Percentiles rank a stretch among this genome's conserved stretches.
Conservation (phyloP, 2,113 vertebrate genomes). For the Willisornis vidua region DNA sequence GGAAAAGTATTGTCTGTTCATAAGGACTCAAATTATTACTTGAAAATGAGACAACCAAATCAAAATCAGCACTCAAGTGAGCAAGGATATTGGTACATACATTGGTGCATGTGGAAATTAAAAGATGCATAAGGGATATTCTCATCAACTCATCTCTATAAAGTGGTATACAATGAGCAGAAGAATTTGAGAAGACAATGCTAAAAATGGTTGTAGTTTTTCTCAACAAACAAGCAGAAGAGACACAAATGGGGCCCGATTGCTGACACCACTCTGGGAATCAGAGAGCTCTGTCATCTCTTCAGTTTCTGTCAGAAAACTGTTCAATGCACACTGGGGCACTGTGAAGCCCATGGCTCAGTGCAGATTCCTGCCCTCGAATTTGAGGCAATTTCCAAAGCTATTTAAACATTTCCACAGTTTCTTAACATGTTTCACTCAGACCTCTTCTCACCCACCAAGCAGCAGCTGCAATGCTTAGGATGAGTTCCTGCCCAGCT, state of each 20-base stretch:
- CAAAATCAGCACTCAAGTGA: not conserved
- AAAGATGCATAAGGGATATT: not conserved
- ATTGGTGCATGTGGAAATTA: not conserved
- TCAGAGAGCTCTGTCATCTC: not conserved
- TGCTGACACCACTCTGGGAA: not conserved
- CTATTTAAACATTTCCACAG: not conserved
- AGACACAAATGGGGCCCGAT: not conserved
- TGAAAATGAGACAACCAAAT: conserved; percentile 7
- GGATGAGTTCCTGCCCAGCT: not conserved
- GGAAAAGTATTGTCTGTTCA: not conserved
- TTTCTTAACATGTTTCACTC: not conserved
- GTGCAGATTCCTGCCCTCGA: not conserved
- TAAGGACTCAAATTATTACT: conserved; percentile 9
- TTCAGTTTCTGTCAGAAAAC: not conserved
- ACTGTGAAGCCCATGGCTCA: not conserved
- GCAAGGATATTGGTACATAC: not conserved
- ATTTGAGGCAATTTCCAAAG: not conserved
- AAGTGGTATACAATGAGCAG: not conserved
- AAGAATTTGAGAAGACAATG: not conserved
- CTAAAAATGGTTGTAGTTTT: not conserved
- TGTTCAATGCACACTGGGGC: not conserved
- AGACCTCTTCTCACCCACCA: not conserved
- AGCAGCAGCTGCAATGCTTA: not conserved
- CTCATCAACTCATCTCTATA: not conserved
- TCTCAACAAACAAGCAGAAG: not conserved